These are phyloP conservation scores for Hypena proboscidalis DNA, from an alignment of 2,888 invertebrate species.

Conservation along the genomic window DNA sequence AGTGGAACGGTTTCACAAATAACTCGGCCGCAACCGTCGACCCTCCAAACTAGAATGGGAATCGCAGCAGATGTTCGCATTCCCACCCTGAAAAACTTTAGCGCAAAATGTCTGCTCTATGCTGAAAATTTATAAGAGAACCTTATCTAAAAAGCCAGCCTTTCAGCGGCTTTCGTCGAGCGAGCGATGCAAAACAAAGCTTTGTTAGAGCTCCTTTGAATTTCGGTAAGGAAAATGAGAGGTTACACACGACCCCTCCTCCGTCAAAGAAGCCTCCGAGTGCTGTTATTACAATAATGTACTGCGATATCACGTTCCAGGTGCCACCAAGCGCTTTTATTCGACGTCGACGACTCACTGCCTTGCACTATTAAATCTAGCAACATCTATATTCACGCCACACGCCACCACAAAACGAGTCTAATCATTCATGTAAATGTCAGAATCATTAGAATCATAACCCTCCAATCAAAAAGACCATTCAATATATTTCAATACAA, in stretches of 20 bases:
- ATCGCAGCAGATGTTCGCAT: slow-evolving; percentile 71
- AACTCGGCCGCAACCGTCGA: slow-evolving; percentile 60
- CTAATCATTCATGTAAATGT: slow-evolving; percentile 3
- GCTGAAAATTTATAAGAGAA: slow-evolving; percentile 79
- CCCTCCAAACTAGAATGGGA: slow-evolving; percentile 69
- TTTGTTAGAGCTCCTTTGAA: slow-evolving; percentile 83
- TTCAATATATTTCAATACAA: slow-evolving; percentile 26
- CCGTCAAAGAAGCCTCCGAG: slow-evolving; percentile 77
- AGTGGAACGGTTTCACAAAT: slow-evolving; percentile 62
- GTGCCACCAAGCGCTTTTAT: slow-evolving; percentile 58
- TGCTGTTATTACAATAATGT: slow-evolving; percentile 82
- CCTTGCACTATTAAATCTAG: slow-evolving; percentile 11
- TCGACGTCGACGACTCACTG: slow-evolving; percentile 34
- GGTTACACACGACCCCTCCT: slow-evolving; percentile 74
- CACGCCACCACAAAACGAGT: slow-evolving; percentile 9
- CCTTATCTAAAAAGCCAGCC: slow-evolving; percentile 83
- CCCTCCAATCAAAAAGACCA: slow-evolving; percentile 18
- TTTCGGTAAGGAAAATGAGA: slow-evolving; percentile 83
- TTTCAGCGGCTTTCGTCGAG: slow-evolving; percentile 76
- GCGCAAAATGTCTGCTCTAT: slow-evolving; percentile 69
- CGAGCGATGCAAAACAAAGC: slow-evolving; percentile 83
- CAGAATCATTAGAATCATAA: slow-evolving; percentile 16
- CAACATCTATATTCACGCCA: slow-evolving; percentile 12
- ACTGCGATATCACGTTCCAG: slow-evolving; percentile 73
- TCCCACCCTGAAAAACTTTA: slow-evolving; percentile 76